Percentiles rank a stretch among this genome's conserved stretches.
Conservation (phyloP, 1,140 invertebrate species). For the Bombus pyrosoma region DNA sequence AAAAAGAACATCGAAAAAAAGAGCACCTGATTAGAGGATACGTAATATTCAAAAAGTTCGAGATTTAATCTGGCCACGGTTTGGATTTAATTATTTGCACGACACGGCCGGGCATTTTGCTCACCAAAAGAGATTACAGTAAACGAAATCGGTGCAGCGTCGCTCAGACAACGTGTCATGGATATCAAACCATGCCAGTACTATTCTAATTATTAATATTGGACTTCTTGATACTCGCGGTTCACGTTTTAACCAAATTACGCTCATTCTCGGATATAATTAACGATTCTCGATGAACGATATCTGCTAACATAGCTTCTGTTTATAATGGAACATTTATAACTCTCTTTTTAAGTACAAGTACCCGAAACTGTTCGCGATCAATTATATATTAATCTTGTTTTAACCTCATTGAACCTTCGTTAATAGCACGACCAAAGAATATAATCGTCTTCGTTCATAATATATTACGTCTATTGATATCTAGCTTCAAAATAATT, state of each 20-base stretch:
- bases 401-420: too few species aligned
- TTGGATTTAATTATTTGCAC: background rate
- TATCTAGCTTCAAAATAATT: slow-evolving; percentile 6
- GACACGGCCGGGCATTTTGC: background rate
- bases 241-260: slow-evolving; percentile 14
- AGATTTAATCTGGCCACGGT: background rate
- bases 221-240: background rate
- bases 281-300: slow-evolving; percentile 8
- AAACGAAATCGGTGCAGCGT: too few species aligned
- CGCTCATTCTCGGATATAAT: background rate
- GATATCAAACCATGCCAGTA: background rate
- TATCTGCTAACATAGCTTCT: background rate
- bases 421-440: accelerated
- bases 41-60: slow-evolving; percentile 24
- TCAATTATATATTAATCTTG: background rate
- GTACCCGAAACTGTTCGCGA: background rate
- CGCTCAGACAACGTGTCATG: background rate
- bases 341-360: too few species aligned
- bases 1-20: background rate
- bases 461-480: background rate
- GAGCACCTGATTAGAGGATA: background rate
- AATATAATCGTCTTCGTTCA: background rate
- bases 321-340: too few species aligned
- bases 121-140: background rate
- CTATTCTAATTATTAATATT: background rate